Evolutionary conservation across 2,113 vertebrate species (phyloP).

Genomic region (Etheostoma spectabile): DNA sequence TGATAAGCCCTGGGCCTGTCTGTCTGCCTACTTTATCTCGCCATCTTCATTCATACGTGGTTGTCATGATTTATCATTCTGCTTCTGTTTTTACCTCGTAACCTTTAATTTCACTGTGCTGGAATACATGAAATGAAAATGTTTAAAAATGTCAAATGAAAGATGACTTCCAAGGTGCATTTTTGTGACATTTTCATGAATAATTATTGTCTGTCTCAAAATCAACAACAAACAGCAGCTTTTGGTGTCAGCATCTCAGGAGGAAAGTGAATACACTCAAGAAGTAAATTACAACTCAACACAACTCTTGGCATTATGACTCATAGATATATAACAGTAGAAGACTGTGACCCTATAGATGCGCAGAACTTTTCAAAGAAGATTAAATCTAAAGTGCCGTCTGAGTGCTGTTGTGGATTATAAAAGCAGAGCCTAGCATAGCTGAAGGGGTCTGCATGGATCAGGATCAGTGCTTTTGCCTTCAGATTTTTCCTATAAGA

Average conservation of each 20-base stretch:
- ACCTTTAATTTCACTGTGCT: constrained; percentile 20
- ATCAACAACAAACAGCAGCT: constrained; percentile 30
- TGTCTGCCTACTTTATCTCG: constrained; percentile 33
- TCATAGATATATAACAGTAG: neutral
- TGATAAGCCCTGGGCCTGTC: constrained; percentile 60
- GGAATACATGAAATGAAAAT: constrained; percentile 6
- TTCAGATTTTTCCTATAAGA: neutral
- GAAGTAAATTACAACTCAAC: neutral
- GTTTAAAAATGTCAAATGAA: constrained; percentile 31
- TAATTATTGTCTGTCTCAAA: constrained; percentile 31
- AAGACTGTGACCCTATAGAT: neutral
- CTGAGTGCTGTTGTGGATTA: neutral
- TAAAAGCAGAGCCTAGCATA: neutral
- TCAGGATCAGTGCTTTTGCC: neutral
- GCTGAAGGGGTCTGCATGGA: neutral
- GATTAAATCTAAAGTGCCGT: neutral
- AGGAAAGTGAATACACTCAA: neutral
- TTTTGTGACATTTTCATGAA: constrained; percentile 40
- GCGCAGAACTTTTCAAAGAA: neutral
- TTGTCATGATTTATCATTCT: constrained; percentile 37
- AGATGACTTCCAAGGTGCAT: constrained; percentile 36
- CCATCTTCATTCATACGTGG: constrained; percentile 21
- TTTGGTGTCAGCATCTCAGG: constrained; percentile 8
- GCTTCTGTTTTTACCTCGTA: neutral
- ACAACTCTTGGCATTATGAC: neutral